Conservation (phyloP, 2,888 invertebrate species). For the Lepetodrilus schrolli region DNA sequence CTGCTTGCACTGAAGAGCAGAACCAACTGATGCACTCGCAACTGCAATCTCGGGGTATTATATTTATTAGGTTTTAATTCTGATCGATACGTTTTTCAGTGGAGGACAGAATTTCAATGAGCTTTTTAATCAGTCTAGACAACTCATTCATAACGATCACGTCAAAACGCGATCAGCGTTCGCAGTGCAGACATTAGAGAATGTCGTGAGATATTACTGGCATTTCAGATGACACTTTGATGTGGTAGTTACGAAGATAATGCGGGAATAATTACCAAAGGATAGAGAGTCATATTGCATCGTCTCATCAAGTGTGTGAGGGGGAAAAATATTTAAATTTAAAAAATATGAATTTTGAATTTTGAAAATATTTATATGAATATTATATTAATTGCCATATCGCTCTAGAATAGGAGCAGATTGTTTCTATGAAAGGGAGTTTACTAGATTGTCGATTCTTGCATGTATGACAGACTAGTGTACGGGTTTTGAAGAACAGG, state of each 20-base stretch:
- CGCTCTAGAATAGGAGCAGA: too few relatives aligned
- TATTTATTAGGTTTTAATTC: conserved; percentile 18
- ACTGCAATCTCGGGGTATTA: neutral
- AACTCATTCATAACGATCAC: neutral
- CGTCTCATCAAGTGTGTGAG: too few relatives aligned
- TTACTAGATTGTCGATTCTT: too few relatives aligned
- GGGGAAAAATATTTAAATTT: too few relatives aligned
- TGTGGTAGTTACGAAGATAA: neutral
- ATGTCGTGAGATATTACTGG: neutral
- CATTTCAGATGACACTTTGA: neutral
- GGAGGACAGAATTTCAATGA: neutral
- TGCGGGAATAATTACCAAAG: neutral
- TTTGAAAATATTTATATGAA: too few relatives aligned
- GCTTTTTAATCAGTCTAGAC: conserved; percentile 25
- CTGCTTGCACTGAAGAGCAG: neutral
- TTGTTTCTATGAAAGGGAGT: too few relatives aligned
- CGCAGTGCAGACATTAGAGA: neutral
- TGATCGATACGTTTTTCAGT: neutral
- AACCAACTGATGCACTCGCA: neutral
- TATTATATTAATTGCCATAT: too few relatives aligned
- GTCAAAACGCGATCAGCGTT: neutral
- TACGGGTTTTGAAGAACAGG: too few relatives aligned
- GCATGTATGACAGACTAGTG: too few relatives aligned
- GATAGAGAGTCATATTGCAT: neutral
- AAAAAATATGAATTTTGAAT: too few relatives aligned